A percentile compares a stretch with the other conserved stretches of the same genome.
These are phyloP conservation scores for Cygnus olor DNA, from an alignment of 2,797 vertebrate species.

Conservation along the genomic window DNA sequence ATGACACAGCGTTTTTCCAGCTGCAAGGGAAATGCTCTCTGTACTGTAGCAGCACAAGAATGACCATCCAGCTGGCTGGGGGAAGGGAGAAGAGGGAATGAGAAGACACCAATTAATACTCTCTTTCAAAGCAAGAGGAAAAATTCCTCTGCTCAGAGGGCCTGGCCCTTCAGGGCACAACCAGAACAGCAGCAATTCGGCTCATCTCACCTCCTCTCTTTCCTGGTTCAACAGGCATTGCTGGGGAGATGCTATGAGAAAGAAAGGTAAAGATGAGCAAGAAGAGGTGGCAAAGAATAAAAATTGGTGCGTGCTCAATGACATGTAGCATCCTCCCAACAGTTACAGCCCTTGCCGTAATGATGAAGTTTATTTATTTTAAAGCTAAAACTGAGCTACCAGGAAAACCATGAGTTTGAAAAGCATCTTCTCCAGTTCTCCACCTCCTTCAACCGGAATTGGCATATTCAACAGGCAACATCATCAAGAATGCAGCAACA, in stretches of 20 bases:
- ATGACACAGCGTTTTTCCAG: slow-evolving; percentile 63
- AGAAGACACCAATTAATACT: background rate
- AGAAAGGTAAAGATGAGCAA: background rate
- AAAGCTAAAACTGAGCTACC: background rate
- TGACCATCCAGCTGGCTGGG: slow-evolving; percentile 39
- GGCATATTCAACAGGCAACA: background rate
- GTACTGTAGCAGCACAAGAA: background rate
- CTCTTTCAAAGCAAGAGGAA: background rate
- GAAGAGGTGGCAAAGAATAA: background rate
- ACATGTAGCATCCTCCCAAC: background rate
- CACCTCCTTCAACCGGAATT: background rate
- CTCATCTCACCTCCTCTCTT: background rate
- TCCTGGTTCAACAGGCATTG: background rate
- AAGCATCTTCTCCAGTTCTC: background rate
- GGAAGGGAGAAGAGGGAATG: background rate
- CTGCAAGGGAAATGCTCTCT: background rate
- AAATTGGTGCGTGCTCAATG: background rate
- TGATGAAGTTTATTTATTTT: background rate
- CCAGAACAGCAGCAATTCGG: background rate
- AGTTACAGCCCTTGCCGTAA: background rate
- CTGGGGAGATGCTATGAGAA: background rate
- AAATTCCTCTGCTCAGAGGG: background rate
- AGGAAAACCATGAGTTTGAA: accelerated
- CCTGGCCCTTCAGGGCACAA: background rate
- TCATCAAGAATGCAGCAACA: background rate